Percentiles rank a stretch among this genome's conserved stretches.
Evolutionary conservation across 2,113 vertebrate species (phyloP).

Genomic region (Notarius quadriscutis): DNA sequence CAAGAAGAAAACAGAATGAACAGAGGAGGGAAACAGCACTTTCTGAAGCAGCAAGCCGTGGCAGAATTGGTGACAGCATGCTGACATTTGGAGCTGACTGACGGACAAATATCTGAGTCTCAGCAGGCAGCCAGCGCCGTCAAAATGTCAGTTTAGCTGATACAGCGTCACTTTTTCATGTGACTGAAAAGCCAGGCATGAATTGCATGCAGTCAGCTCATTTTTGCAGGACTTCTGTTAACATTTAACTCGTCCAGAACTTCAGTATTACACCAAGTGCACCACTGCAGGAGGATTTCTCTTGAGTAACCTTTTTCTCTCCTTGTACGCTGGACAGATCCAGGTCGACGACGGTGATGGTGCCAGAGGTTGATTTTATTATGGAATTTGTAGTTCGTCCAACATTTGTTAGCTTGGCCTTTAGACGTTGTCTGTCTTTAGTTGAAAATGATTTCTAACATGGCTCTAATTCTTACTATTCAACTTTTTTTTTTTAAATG

Average conservation of each 20-base stretch:
- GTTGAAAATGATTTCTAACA: not conserved
- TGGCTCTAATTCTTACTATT: not conserved
- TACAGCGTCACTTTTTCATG: conserved; percentile 46
- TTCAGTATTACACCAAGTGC: not conserved
- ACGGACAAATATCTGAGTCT: not conserved
- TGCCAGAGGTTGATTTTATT: not conserved
- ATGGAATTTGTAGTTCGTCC: not conserved
- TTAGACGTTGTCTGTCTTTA: not conserved
- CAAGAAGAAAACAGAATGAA: not conserved
- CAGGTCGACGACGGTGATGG: not conserved
- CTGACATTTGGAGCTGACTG: not conserved
- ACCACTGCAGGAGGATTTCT: not conserved
- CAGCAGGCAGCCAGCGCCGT: conserved; percentile 14
- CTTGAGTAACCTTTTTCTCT: not conserved
- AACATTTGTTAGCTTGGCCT: not conserved
- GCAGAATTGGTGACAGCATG: conserved; percentile 11
- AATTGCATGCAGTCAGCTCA: not conserved
- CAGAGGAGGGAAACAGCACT: not conserved
- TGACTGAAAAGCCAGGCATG: conserved; percentile 31
- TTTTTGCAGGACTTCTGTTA: conserved; percentile 1
- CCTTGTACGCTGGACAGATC: not conserved
- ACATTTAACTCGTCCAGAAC: conserved; percentile 30
- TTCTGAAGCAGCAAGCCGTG: conserved; percentile 12
- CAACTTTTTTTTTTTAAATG: not conserved
- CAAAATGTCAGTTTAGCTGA: conserved; percentile 41